These are phyloP conservation scores for Choristoneura rosaceana DNA, from an alignment of 2,888 invertebrate genomes.

Conservation along the genomic window DNA sequence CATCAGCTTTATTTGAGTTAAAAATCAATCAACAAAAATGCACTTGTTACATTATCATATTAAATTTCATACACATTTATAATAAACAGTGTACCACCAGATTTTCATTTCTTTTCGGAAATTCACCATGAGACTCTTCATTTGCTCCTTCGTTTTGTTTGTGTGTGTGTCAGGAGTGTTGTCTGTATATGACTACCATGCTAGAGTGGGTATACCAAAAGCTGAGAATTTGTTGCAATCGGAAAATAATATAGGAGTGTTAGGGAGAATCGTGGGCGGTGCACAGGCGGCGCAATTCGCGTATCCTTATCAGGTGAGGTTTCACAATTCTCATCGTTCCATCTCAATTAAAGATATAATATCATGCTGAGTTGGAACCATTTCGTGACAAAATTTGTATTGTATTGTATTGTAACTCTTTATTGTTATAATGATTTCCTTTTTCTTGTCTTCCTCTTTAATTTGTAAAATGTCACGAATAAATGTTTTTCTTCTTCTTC, in stretches of 20 bases:
- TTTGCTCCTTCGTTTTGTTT: slow-evolving; percentile 18
- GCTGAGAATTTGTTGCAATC: slow-evolving; percentile 8
- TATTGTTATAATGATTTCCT: no score
- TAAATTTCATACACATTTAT: not conserved
- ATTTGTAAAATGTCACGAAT: no score
- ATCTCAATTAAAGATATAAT: no score
- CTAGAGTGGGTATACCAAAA: slow-evolving; percentile 17
- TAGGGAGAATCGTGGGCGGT: slow-evolving; percentile 35
- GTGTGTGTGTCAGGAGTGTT: slow-evolving; percentile 12
- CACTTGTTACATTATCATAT: not conserved
- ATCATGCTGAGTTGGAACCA: no score
- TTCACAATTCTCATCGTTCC: no score
- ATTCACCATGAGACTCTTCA: slow-evolving; percentile 9
- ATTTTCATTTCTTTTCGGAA: slow-evolving; percentile 4
- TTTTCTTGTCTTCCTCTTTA: no score
- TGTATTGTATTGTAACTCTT: no score
- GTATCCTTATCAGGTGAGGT: slow-evolving; percentile 34
- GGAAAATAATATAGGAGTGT: slow-evolving; percentile 20
- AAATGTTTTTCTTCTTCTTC: no score
- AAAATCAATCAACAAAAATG: not conserved
- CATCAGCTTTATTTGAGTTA: no score
- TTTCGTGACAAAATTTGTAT: no score
- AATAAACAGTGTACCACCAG: not conserved
- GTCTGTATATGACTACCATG: slow-evolving; percentile 29
- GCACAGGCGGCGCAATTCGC: slow-evolving; percentile 23